phyloP scores from a whole-genome alignment of 2,888 invertebrate species.

The Philereme vetulata region DNA sequence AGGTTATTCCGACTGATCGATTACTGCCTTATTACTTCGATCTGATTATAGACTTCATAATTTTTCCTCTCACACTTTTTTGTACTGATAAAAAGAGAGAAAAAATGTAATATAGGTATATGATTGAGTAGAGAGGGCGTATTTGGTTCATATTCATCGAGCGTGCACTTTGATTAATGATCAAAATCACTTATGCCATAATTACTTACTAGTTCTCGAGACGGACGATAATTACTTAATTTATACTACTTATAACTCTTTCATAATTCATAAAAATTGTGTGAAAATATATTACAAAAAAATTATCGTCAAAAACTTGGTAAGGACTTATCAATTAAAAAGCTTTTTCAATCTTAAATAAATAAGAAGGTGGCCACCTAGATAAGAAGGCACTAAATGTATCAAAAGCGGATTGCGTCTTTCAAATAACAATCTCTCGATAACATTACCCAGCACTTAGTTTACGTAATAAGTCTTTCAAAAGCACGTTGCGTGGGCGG shows the following conservation, averaged over 20 bases:
- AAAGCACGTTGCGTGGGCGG: conserved; percentile 71
- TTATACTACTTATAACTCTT: conserved; percentile 40
- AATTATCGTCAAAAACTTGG: no score
- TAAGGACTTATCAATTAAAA: no score
- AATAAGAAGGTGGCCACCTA: no score
- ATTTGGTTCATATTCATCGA: conserved; percentile 51
- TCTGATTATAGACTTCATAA: conserved; percentile 12
- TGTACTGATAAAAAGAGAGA: conserved; percentile 30
- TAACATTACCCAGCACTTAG: conserved; percentile 45
- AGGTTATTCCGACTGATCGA: conserved; percentile 14
- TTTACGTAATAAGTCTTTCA: conserved; percentile 61
- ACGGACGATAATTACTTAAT: conserved; percentile 52
- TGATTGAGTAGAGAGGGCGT: conserved; percentile 49
- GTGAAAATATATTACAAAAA: no score
- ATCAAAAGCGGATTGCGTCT: conserved; percentile 16
- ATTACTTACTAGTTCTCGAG: conserved; percentile 49
- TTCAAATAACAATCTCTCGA: conserved; percentile 27
- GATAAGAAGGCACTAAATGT: conserved; percentile 14
- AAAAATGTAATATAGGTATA: conserved; percentile 30
- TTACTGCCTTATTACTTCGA: conserved; percentile 13
- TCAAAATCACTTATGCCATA: conserved; percentile 54
- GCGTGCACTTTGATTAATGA: conserved; percentile 64
- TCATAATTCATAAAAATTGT: neutral
- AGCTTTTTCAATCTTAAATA: no score
- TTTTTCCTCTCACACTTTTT: conserved; percentile 19